Conservation (phyloP, 2,888 invertebrate genomes). For the Phyto melanocephala region DNA sequence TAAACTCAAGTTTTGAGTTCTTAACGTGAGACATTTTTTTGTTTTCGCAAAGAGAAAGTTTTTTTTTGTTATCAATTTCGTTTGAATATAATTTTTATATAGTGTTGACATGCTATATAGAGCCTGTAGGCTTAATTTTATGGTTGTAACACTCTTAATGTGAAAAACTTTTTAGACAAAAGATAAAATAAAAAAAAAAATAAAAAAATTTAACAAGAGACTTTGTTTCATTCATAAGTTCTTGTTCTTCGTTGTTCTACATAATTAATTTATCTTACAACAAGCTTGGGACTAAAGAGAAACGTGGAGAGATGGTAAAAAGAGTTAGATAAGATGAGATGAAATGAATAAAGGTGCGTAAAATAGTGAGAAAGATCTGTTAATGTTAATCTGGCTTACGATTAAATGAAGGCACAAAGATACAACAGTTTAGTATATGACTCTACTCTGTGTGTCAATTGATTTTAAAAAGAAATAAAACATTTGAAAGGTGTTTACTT, state of each 20-base stretch:
- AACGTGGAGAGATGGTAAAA: not conserved
- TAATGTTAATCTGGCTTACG: not conserved
- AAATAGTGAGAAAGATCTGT: not conserved
- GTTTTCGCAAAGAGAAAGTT: conserved; percentile 20
- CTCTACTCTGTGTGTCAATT: too few species aligned
- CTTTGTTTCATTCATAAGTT: too few species aligned
- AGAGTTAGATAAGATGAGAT: not conserved
- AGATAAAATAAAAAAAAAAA: not conserved
- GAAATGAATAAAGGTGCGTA: not conserved
- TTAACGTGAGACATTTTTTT: not conserved
- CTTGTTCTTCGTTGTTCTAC: too few species aligned
- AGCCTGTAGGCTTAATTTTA: conserved; percentile 36
- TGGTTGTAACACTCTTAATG: conserved; percentile 22
- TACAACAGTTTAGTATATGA: too few species aligned
- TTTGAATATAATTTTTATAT: conserved; percentile 17
- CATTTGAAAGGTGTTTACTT: too few species aligned
- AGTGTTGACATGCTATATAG: conserved; percentile 34
- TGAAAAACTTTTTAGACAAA: not conserved
- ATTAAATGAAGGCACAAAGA: too few species aligned
- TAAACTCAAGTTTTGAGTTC: conserved; percentile 37
- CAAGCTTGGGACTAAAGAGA: not conserved
- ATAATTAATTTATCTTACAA: too few species aligned
- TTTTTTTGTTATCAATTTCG: not conserved
- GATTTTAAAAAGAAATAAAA: too few species aligned
- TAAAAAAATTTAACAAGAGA: not conserved